Evolutionary conservation across 1,140 invertebrate genomes (phyloP), one percentile per base, ranked within the genome.

Genomic region (Panagrolaimus sp.): DNA sequence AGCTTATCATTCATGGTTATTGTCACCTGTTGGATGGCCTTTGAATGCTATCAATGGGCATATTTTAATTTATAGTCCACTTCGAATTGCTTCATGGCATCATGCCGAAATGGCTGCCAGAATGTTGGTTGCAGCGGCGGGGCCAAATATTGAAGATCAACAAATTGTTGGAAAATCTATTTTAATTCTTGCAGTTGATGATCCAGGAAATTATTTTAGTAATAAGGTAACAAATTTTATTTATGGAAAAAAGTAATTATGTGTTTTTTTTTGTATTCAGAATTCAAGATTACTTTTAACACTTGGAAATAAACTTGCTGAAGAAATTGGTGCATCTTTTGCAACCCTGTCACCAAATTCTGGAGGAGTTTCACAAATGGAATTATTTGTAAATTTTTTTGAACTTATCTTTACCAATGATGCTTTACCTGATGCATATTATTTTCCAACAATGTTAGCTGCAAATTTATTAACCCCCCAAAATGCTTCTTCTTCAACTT

Each of bases 11-110:
- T 47, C 45, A 43, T 73, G 71, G 71, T 14, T 73, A 63, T 26
- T 73, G 5, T 73, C 71, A 7, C 52, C 52, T 8, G 12, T 28
- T 3, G 52, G 58, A 32, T 73, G 71, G 71, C 21, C 44, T 12
- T 44, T 73, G 63, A 73, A 68, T 63, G n/a, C 72, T 38, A 75
- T 73, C 47, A 43, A 73, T 32, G 69, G 70, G 14, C 71, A 73
- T 45, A 65, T 73, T 47, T 28, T 73, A 9, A 58, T 73, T 43
- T 73, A 67, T 55, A 68, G 52, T 44, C 71, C 71, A 17, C 8
- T 45, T 12, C 38, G 71, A 44, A 46, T 65, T 43, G 69, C 71
- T 67, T 73, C 71, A 12, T 73, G 64, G 70, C 43, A 62, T 52
- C 71, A 73, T 63, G 71, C 67, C 10, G 70, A 73, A 73, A 73